Evolutionary conservation across 2,113 vertebrate genomes (phyloP).

Genomic region (Piaya cayana): DNA sequence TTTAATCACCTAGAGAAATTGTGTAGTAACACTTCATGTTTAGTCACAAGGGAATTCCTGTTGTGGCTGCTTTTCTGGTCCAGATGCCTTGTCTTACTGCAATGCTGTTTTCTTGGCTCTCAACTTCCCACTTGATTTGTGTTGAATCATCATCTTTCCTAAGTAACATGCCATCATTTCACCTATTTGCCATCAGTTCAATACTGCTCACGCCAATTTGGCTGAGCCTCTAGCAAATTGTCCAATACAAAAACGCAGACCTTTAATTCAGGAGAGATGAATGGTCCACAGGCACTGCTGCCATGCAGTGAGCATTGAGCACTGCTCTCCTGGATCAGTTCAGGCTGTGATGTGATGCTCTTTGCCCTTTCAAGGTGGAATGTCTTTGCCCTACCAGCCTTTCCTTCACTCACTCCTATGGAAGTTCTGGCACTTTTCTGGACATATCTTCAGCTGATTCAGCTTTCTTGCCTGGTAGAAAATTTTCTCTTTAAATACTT

Average conservation of each 20-base stretch:
- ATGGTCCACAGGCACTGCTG: background rate
- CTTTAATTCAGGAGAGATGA: background rate
- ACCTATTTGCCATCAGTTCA: background rate
- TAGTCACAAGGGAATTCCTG: constrained; percentile 49
- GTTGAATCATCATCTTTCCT: constrained; percentile 51
- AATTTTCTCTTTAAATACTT: background rate
- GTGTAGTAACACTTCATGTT: constrained; percentile 25
- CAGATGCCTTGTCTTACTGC: constrained; percentile 52
- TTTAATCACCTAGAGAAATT: constrained; percentile 44
- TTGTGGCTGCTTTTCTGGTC: constrained; percentile 51
- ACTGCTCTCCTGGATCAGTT: background rate
- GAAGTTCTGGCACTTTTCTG: background rate
- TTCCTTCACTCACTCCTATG: background rate
- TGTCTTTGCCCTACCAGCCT: background rate
- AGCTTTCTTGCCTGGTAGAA: background rate
- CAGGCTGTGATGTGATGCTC: background rate
- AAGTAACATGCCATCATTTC: background rate
- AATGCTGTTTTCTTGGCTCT: constrained; percentile 24
- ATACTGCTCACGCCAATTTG: background rate
- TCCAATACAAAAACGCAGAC: background rate
- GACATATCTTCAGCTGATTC: background rate
- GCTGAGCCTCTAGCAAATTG: background rate
- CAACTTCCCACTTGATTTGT: constrained; percentile 41
- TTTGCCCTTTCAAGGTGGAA: background rate
- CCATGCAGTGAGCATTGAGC: background rate